Conservation (phyloP, 2,888 invertebrate species). For the Malthinus seriepunctatus region DNA sequence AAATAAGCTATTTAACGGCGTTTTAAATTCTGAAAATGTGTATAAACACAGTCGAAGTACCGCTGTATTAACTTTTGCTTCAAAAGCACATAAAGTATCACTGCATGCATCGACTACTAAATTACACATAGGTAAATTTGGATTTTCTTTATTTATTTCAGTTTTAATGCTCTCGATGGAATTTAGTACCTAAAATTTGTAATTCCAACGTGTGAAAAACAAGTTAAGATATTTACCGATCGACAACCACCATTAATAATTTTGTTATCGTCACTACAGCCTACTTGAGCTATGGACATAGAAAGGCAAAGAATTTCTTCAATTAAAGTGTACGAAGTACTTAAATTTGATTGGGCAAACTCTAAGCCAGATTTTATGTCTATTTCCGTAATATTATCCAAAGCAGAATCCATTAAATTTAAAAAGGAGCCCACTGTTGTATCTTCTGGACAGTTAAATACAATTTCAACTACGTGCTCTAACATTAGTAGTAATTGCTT, state of each 20-base stretch:
- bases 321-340: slow-evolving; percentile 37
- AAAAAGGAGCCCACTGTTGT: slow-evolving; percentile 43
- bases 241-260: slow-evolving; percentile 60
- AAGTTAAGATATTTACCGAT: slow-evolving; percentile 51
- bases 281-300: slow-evolving; percentile 52
- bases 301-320: slow-evolving; percentile 52
- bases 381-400: slow-evolving; percentile 45
- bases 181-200: slow-evolving; percentile 56
- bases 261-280: slow-evolving; percentile 44
- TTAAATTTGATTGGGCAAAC: slow-evolving; percentile 22
- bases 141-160: slow-evolving; percentile 54
- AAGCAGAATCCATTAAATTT: slow-evolving; percentile 47
- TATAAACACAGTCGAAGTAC: slow-evolving; percentile 62
- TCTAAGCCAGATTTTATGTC: slow-evolving; percentile 32
- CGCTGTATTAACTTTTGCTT: slow-evolving; percentile 68
- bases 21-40: slow-evolving; percentile 47
- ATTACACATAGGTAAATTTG: slow-evolving; percentile 59
- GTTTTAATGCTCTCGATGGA: slow-evolving; percentile 56
- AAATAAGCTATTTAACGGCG: slow-evolving; percentile 42
- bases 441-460: slow-evolving; percentile 21
- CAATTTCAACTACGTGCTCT: slow-evolving; percentile 32
- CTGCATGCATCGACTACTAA: slow-evolving; percentile 63
- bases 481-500: slow-evolving; percentile 40
- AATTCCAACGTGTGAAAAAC: neutral
- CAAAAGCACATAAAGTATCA: slow-evolving; percentile 65